Evolutionary conservation across 2,797 vertebrate genomes (phyloP).

Genomic region (Bradypodion ventrale): DNA sequence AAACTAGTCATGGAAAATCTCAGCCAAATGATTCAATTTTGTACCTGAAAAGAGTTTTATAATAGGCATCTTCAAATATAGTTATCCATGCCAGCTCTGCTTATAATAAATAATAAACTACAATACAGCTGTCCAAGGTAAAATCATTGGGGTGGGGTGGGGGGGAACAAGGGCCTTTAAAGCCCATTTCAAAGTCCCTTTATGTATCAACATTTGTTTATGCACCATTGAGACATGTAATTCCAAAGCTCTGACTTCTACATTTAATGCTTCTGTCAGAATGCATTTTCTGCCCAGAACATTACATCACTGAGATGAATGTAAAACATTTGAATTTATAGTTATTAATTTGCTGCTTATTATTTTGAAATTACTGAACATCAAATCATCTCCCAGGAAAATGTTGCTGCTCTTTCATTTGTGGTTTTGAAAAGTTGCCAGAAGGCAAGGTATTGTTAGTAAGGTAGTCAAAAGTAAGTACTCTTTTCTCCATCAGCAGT

Average conservation of each 20-base stretch:
- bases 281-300: slow-evolving; percentile 9
- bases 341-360: slow-evolving; percentile 32
- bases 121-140: slow-evolving; percentile 21
- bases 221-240: slow-evolving; percentile 29
- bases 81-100: slow-evolving; percentile 16
- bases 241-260: slow-evolving; percentile 31
- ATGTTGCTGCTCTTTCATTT: background rate
- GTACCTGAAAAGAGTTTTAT: slow-evolving; percentile 25
- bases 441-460: background rate
- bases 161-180: slow-evolving; percentile 6
- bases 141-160: too few relatives aligned
- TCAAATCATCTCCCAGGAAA: background rate
- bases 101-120: slow-evolving; percentile 28
- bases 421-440: background rate
- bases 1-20: slow-evolving; percentile 30
- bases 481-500: background rate
- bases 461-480: background rate
- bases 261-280: slow-evolving; percentile 10
- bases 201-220: slow-evolving; percentile 13
- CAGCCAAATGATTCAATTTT: slow-evolving; percentile 37
- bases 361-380: slow-evolving; percentile 6
- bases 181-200: slow-evolving; percentile 20
- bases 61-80: slow-evolving; percentile 23
- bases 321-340: slow-evolving; percentile 8
- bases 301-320: slow-evolving; percentile 20